Evolutionary conservation across 2,113 vertebrate species (phyloP).

Genomic region (Rhinogobius similis): DNA sequence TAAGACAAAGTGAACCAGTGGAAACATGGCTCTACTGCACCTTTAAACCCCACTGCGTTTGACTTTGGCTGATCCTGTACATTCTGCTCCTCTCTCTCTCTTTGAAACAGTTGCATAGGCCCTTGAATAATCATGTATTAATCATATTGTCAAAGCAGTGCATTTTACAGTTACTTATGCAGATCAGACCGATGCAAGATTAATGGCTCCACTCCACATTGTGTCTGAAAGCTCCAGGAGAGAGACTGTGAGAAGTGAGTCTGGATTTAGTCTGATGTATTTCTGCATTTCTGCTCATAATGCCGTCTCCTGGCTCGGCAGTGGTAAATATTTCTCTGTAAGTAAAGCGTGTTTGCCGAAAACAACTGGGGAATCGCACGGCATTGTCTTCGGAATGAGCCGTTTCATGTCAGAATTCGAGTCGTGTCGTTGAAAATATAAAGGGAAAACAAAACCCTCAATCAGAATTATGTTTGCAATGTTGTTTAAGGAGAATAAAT

Average conservation of each 20-base stretch:
- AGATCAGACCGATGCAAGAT: slow-evolving; percentile 3
- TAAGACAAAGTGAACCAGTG: no score
- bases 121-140: not conserved
- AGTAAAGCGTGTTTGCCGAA: not conserved
- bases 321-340: not conserved
- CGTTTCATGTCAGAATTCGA: not conserved
- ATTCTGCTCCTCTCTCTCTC: no score
- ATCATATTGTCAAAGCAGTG: slow-evolving; percentile 4
- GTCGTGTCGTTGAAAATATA: not conserved
- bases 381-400: not conserved
- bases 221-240: not conserved
- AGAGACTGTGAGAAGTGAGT: not conserved
- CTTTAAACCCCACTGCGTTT: no score
- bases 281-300: not conserved
- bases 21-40: no score
- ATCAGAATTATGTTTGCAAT: not conserved
- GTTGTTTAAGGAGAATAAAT: not conserved
- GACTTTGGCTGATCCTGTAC: no score
- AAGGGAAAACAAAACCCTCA: not conserved
- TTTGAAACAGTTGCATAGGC: no score
- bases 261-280: not conserved
- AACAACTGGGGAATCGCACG: not conserved
- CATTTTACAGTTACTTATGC: slow-evolving; percentile 7
- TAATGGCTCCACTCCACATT: no score
- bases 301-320: not conserved